phyloP scores from a whole-genome alignment of 2,113 vertebrate genomes.

The Cromileptes altivelis region DNA sequence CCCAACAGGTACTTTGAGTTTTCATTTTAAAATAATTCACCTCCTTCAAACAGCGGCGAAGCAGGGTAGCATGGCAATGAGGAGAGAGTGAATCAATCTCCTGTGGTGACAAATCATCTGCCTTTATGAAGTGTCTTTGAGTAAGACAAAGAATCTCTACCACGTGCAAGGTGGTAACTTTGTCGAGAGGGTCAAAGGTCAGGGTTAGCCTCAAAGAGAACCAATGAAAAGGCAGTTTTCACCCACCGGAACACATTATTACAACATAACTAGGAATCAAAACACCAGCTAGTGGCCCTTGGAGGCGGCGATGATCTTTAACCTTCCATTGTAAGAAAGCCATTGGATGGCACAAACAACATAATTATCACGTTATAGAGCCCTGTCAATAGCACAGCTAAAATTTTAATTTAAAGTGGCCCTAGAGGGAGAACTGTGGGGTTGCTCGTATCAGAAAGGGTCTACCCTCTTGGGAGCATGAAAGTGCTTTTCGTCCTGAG shows the following conservation, averaged over 20 bases:
- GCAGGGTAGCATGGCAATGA: slow-evolving; percentile 31
- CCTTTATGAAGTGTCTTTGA: not conserved
- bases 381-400: not conserved
- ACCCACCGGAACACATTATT: not conserved
- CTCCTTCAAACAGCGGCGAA: not conserved
- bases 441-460: not conserved
- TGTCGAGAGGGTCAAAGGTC: too few species aligned
- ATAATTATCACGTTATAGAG: not conserved
- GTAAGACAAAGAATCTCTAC: not conserved
- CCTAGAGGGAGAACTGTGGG: not conserved
- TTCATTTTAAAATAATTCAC: slow-evolving; percentile 36
- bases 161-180: not conserved
- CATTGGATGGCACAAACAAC: not conserved
- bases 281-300: not conserved
- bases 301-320: not conserved
- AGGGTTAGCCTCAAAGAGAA: too few species aligned
- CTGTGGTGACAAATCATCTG: slow-evolving; percentile 4
- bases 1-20: slow-evolving; percentile 12
- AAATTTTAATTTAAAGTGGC: not conserved
- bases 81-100: not conserved
- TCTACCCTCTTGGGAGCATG: not conserved
- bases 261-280: not conserved
- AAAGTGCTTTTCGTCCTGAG: not conserved
- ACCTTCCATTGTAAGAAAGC: too few species aligned
- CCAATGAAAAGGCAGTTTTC: not conserved